These are phyloP conservation scores for Erebia epiphron DNA, from an alignment of 2,888 invertebrate species.

Conservation along the genomic window DNA sequence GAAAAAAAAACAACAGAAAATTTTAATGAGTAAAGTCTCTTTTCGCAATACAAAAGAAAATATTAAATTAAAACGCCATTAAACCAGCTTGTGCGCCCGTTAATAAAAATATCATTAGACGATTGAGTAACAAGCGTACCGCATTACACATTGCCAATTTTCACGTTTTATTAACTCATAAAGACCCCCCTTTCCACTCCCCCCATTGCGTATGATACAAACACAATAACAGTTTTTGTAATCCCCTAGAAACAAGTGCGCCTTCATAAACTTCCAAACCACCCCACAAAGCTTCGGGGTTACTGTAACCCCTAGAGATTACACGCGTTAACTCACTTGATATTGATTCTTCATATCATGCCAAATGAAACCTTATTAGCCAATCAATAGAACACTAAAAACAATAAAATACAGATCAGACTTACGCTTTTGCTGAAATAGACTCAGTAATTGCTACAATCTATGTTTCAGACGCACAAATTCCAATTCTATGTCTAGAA, in stretches of 20 bases:
- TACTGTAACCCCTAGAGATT: constrained; percentile 65
- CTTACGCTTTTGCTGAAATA: constrained; percentile 48
- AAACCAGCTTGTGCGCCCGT: constrained; percentile 54
- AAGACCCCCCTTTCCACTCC: constrained; percentile 50
- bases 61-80: constrained; percentile 34
- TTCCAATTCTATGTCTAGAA: constrained; percentile 32
- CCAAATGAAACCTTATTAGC: constrained; percentile 41
- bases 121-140: constrained; percentile 47
- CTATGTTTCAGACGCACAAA: constrained; percentile 35
- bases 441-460: constrained; percentile 50
- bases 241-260: constrained; percentile 75
- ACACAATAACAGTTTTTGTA: constrained; percentile 78
- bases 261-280: constrained; percentile 76
- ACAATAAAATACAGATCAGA: neutral
- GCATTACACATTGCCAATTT: constrained; percentile 56
- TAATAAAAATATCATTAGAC: constrained; percentile 57
- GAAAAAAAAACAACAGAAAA: neutral
- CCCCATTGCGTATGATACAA: constrained; percentile 55
- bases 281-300: constrained; percentile 74
- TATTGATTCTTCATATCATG: constrained; percentile 52
- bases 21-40: neutral
- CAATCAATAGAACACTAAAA: constrained; percentile 42
- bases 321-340: constrained; percentile 66
- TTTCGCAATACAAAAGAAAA: neutral
- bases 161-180: constrained; percentile 78